These are phyloP conservation scores for Tragelaphus strepsiceros DNA, from an alignment of 2,113 vertebrate species.

Conservation along the genomic window DNA sequence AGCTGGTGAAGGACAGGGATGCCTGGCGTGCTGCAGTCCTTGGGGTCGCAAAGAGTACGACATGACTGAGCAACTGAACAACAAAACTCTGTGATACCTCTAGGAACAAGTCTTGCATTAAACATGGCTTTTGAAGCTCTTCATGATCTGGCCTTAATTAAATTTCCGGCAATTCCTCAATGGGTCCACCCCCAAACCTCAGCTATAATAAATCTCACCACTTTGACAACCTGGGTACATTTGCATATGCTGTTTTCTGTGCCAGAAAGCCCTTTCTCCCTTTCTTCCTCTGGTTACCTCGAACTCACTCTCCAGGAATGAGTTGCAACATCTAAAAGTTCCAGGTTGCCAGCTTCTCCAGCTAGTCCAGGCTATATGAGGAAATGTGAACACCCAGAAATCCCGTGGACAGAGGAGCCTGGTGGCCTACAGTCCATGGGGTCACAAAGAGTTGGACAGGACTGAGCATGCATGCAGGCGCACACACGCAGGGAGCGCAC, in stretches of 20 bases:
- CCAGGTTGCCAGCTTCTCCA: background rate
- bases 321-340: background rate
- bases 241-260: background rate
- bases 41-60: rapidly evolving
- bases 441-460: background rate
- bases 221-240: background rate
- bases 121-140: background rate
- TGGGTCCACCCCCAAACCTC: background rate
- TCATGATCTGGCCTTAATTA: background rate
- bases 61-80: background rate
- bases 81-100: background rate
- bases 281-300: background rate
- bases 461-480: rapidly evolving
- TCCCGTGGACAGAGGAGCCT: background rate
- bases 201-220: background rate
- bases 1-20: background rate
- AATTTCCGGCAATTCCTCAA: background rate
- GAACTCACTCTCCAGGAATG: background rate
- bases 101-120: background rate
- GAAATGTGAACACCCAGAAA: background rate
- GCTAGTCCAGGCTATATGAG: background rate
- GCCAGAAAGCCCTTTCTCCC: background rate
- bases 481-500: background rate
- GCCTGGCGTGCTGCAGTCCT: background rate
- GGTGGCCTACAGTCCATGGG: background rate